Conservation (phyloP, 2,888 invertebrate genomes). For the Caenorhabditis sp. region DNA sequence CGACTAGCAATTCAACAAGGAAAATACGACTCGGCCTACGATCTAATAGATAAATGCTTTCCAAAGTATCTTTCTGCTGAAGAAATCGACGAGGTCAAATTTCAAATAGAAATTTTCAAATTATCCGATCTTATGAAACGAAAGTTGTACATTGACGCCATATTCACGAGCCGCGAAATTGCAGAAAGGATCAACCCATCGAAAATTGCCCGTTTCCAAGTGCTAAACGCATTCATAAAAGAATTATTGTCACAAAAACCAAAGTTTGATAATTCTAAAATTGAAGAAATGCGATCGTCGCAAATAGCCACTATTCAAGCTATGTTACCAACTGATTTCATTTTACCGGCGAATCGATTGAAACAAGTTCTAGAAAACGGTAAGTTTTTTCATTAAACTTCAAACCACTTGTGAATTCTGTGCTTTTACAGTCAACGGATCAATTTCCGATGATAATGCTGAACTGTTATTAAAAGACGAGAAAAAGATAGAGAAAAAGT, state of each 20-base stretch:
- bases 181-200: not conserved
- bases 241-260: conserved; percentile 16
- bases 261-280: not conserved
- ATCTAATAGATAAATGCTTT: conserved; percentile 34
- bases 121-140: conserved; percentile 21
- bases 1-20: conserved; percentile 44
- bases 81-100: conserved; percentile 6
- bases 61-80: conserved; percentile 11
- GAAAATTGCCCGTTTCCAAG: conserved; percentile 4
- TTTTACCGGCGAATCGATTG: conserved; percentile 38
- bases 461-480: conserved; percentile 16
- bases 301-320: conserved; percentile 25
- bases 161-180: conserved; percentile 8
- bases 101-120: conserved; percentile 25
- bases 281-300: conserved; percentile 7
- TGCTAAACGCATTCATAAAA: conserved; percentile 13
- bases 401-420: too few relatives aligned
- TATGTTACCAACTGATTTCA: conserved; percentile 32
- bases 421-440: conserved; percentile 12
- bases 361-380: conserved; percentile 26
- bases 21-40: conserved; percentile 52
- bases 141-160: conserved; percentile 14
- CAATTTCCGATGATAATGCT: conserved; percentile 22
- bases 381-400: too few relatives aligned
- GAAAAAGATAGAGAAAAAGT: not conserved